Conservation (phyloP, 2,113 vertebrate species). For the Blennius ocellaris region DNA sequence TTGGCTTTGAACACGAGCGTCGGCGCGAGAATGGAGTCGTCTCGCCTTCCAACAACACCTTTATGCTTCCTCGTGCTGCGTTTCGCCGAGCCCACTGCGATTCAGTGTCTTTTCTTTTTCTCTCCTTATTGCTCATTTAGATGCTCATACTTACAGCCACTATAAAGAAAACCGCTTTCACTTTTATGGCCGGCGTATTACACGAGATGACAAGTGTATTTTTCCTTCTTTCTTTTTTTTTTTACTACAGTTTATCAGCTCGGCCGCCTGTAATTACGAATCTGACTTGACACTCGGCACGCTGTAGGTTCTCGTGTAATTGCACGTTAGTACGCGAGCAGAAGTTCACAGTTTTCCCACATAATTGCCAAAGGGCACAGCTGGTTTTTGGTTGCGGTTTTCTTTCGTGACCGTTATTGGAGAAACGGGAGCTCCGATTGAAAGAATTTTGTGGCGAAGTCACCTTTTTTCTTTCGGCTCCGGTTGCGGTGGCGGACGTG, state of each 20-base stretch:
- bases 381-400: neutral
- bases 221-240: no score
- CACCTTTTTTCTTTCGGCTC: neutral
- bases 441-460: neutral
- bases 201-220: neutral
- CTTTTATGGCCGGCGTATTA: no score
- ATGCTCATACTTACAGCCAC: neutral
- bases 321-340: neutral
- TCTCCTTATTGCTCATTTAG: no score
- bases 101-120: constrained; percentile 9
- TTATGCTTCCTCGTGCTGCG: neutral
- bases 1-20: constrained; percentile 39
- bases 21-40: constrained; percentile 22
- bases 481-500: neutral
- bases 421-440: neutral
- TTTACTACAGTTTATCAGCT: neutral
- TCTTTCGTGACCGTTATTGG: neutral
- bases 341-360: neutral
- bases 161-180: no score
- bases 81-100: constrained; percentile 1
- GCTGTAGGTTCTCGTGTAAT: neutral
- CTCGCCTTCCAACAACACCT: neutral
- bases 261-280: neutral
- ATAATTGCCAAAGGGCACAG: neutral
- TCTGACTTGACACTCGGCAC: neutral